These are phyloP conservation scores for Actinemys pallida DNA, from an alignment of 2,113 vertebrate genomes.

Conservation along the genomic window DNA sequence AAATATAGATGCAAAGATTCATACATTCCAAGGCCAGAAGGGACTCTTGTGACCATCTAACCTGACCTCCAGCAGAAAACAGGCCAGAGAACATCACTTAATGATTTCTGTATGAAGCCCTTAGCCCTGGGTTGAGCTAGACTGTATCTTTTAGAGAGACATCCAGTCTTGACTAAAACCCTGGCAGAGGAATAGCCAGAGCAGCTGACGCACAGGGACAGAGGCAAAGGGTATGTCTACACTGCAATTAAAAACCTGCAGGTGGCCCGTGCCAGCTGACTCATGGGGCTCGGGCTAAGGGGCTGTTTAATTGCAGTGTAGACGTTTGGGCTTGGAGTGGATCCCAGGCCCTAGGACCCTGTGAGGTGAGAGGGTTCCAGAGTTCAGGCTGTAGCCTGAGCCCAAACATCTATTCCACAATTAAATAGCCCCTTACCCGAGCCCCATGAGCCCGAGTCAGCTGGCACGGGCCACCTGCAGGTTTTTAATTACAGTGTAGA, in stretches of 20 bases:
- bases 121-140: not conserved
- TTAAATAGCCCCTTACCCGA: not conserved
- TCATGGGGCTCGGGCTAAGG: not conserved
- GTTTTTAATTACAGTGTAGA: not conserved
- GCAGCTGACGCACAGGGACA: not conserved
- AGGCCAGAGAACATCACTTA: not conserved
- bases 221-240: not conserved
- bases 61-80: not conserved
- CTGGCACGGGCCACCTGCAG: not conserved
- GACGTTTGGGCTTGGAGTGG: not conserved
- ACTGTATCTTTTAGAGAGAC: not conserved
- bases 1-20: not conserved
- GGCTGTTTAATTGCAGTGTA: not conserved
- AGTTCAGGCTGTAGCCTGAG: not conserved
- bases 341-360: not conserved
- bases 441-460: not conserved
- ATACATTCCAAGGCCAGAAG: not conserved
- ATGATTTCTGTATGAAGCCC: not conserved
- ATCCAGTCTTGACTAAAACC: not conserved
- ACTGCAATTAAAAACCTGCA: not conserved
- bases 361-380: not conserved
- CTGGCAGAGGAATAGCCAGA: not conserved
- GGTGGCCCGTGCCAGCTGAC: not conserved
- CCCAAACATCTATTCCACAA: not conserved
- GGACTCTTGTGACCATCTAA: not conserved